These are phyloP conservation scores for Arizona elegans DNA, from an alignment of 2,113 vertebrate genomes.

Conservation along the genomic window DNA sequence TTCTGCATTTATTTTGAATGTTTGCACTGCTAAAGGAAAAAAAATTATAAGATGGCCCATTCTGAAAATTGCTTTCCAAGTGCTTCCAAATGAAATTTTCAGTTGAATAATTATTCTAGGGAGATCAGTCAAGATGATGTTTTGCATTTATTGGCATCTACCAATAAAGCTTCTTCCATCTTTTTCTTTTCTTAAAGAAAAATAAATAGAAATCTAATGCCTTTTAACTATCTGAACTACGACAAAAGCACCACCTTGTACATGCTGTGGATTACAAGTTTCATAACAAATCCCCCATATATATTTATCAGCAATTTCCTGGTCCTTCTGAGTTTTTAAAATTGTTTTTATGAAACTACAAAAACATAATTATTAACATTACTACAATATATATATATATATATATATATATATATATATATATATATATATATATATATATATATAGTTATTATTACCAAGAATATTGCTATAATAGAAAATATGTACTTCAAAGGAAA, in stretches of 20 bases:
- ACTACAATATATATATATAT: too few species aligned
- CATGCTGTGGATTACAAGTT: background rate
- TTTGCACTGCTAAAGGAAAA: background rate
- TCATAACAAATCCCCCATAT: background rate
- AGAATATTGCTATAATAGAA: too few species aligned
- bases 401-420: background rate
- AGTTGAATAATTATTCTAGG: background rate
- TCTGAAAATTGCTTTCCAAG: background rate
- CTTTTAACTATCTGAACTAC: background rate
- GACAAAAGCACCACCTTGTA: background rate
- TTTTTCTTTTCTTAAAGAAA: background rate
- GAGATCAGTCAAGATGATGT: background rate
- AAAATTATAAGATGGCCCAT: background rate
- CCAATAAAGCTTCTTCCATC: background rate
- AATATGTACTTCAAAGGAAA: background rate
- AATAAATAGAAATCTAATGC: background rate
- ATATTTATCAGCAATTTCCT: background rate
- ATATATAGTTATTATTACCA: too few species aligned
- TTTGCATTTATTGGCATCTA: background rate
- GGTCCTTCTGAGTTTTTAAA: background rate
- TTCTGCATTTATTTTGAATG: background rate
- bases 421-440: background rate
- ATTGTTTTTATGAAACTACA: background rate
- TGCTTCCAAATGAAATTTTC: background rate
- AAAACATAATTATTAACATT: too few species aligned